Conservation (phyloP, 2,888 invertebrate species). For the Punctoribates punctum region DNA sequence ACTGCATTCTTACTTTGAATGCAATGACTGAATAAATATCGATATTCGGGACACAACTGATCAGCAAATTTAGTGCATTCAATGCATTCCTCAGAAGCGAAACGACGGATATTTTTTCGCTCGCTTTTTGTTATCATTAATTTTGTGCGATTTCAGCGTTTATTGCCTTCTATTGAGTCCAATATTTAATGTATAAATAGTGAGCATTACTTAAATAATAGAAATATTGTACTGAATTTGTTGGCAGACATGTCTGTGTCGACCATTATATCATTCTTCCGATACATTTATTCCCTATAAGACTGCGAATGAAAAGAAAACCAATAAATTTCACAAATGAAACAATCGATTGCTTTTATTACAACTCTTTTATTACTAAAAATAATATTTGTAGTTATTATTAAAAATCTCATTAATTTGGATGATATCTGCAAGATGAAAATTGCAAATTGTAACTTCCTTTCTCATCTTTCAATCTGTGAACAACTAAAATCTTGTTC, state of each 20-base stretch:
- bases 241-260: slow-evolving; percentile 1
- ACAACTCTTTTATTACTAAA: neutral
- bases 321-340: slow-evolving; percentile 10
- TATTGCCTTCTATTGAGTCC: slow-evolving; percentile 14
- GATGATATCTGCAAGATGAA: too few relatives aligned
- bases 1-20: slow-evolving; percentile 1
- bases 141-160: slow-evolving; percentile 35
- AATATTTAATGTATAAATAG: slow-evolving; percentile 27
- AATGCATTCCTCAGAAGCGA: slow-evolving; percentile 7
- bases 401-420: too few relatives aligned
- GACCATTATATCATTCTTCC: slow-evolving; percentile 9
- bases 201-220: slow-evolving; percentile 29
- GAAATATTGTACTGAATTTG: slow-evolving; percentile 3
- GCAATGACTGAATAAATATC: neutral
- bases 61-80: slow-evolving; percentile 25
- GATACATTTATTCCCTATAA: slow-evolving; percentile 13
- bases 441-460: too few relatives aligned
- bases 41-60: neutral
- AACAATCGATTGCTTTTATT: neutral
- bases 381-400: too few relatives aligned
- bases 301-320: neutral
- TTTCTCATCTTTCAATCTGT: too few relatives aligned
- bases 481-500: too few relatives aligned
- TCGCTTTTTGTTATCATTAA: slow-evolving; percentile 28
- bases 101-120: slow-evolving; percentile 8